Conservation (phyloP, 30 jellyfish, hydroid and myxozoan genomes). For the Turritopsis rubra region DNA sequence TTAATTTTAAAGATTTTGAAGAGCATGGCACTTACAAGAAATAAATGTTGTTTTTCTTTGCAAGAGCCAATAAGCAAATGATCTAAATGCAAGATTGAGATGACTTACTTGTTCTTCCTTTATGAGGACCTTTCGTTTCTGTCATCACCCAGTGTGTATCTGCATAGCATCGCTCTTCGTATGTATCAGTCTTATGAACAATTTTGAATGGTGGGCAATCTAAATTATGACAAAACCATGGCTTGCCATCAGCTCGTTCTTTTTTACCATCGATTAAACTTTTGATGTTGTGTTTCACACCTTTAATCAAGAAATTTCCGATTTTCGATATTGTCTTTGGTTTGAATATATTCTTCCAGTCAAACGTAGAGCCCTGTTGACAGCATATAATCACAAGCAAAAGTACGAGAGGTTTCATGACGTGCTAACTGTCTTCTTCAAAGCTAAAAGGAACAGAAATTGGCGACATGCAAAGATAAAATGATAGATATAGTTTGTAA, state of each 20-base stretch:
- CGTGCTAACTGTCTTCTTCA: background rate
- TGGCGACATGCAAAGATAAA: background rate
- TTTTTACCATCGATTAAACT: background rate
- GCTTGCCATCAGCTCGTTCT: background rate
- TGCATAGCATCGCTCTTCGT: conserved; percentile 7
- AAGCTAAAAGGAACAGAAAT: background rate
- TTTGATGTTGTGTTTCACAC: background rate
- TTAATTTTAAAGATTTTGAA: background rate
- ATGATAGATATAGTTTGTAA: background rate
- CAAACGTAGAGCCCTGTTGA: background rate
- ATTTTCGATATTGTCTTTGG: background rate
- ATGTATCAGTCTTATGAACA: background rate
- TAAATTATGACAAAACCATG: conserved; percentile 8
- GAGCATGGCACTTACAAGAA: too few relatives aligned
- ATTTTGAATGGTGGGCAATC: conserved; percentile 5
- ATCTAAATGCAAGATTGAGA: too few relatives aligned
- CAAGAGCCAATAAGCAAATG: too few relatives aligned
- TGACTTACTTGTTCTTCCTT: background rate
- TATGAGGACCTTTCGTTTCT: background rate
- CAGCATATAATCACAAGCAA: background rate
- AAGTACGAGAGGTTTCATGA: background rate
- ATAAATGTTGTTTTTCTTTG: too few relatives aligned
- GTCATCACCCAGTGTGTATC: conserved; percentile 7
- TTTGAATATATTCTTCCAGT: background rate
- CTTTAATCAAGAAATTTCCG: background rate